These are phyloP conservation scores for Diachrysia chrysitis DNA, from an alignment of 2,888 invertebrate species.

Conservation along the genomic window DNA sequence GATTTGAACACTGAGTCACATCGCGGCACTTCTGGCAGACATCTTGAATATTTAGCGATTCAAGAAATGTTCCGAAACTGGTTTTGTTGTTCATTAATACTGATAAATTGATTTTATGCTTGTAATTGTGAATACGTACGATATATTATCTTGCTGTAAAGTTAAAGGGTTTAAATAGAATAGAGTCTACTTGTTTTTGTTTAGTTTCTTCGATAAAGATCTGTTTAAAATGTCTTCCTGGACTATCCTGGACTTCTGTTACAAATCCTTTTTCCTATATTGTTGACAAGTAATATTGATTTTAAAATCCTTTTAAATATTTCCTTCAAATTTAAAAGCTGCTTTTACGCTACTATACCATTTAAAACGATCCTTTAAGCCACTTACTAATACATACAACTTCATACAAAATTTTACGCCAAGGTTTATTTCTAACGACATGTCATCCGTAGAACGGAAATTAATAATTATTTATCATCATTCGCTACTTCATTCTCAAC, in stretches of 20 bases:
- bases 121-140: slow-evolving; percentile 12
- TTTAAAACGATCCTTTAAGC: too few relatives aligned
- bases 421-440: not conserved
- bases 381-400: too few relatives aligned
- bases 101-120: slow-evolving; percentile 22
- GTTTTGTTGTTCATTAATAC: slow-evolving; percentile 21
- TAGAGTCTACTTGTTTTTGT: not conserved
- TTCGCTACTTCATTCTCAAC: not conserved
- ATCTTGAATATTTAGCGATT: slow-evolving; percentile 38
- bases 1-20: slow-evolving; percentile 24
- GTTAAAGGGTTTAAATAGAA: not conserved
- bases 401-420: not conserved
- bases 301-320: too few relatives aligned
- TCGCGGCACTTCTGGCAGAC: slow-evolving; percentile 21
- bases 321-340: too few relatives aligned
- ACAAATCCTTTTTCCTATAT: too few relatives aligned
- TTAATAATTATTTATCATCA: slow-evolving; percentile 1
- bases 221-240: too few relatives aligned
- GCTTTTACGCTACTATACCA: too few relatives aligned
- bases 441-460: not conserved
- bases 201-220: too few relatives aligned
- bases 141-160: not conserved
- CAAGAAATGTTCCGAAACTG: slow-evolving; percentile 32
- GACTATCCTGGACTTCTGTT: too few relatives aligned
- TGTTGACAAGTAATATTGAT: too few relatives aligned